Percentiles rank a stretch among this genome's conserved stretches.
These are phyloP conservation scores for Parasteatoda tepidariorum DNA, from an alignment of 1,140 invertebrate species.

Conservation along the genomic window DNA sequence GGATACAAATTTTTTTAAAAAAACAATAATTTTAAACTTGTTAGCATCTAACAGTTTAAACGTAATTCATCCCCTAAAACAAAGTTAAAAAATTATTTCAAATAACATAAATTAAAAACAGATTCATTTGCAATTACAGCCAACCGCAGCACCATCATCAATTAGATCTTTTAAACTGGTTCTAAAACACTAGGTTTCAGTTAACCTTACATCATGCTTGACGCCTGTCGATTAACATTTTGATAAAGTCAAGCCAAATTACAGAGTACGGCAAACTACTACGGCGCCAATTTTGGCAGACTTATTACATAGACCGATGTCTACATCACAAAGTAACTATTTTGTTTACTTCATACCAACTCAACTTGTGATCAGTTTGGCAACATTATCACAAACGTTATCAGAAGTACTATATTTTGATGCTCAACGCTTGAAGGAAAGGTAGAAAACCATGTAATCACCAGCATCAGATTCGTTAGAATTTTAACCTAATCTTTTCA, in stretches of 20 bases:
- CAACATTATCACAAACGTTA: constrained; percentile 3
- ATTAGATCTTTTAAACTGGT: too few relatives aligned
- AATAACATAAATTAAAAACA: too few relatives aligned
- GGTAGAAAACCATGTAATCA: too few relatives aligned
- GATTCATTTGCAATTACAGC: neutral
- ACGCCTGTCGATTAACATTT: constrained; percentile 35
- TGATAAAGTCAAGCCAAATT: constrained; percentile 56
- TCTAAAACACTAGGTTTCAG: constrained; percentile 19
- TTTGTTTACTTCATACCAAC: neutral
- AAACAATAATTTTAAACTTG: too few relatives aligned
- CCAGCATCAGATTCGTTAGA: too few relatives aligned
- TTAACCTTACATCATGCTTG: constrained; percentile 27
- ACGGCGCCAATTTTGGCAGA: constrained; percentile 39
- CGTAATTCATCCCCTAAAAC: too few relatives aligned
- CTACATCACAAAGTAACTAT: too few relatives aligned
- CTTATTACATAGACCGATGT: constrained; percentile 2
- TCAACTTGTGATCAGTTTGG: neutral
- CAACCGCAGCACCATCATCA: neutral
- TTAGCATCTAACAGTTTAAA: too few relatives aligned
- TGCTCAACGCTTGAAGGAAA: neutral
- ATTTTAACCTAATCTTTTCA: neutral
- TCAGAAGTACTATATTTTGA: neutral
- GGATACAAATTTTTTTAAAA: too few relatives aligned
- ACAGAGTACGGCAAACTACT: neutral
- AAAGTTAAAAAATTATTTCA: too few relatives aligned